These are phyloP conservation scores for Megaceryle alcyon DNA, from an alignment of 2,797 vertebrate genomes.

Conservation along the genomic window DNA sequence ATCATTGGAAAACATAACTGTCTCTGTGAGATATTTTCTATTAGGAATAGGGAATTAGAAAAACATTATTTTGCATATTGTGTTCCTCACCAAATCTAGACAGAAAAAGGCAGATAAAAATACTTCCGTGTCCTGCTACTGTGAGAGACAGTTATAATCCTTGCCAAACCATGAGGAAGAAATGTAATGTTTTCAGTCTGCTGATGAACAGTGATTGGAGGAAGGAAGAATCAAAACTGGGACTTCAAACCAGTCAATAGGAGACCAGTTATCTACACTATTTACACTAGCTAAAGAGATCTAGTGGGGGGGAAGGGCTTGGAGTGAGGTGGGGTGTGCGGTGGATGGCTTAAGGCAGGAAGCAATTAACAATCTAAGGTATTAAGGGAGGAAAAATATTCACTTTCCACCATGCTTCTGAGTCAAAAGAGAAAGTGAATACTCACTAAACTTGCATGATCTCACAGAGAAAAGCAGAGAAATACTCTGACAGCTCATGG, in stretches of 20 bases:
- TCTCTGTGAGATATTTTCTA: neutral
- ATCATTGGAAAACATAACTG: neutral
- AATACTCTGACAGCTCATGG: neutral
- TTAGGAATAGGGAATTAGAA: neutral
- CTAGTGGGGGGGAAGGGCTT: too few species aligned
- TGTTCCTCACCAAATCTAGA: neutral
- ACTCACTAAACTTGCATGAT: rapidly evolving
- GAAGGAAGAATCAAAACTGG: neutral
- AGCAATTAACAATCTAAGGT: neutral
- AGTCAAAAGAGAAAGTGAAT: neutral
- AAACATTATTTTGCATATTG: neutral
- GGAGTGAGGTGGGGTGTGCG: too few species aligned
- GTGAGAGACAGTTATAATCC: neutral
- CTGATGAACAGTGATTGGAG: neutral
- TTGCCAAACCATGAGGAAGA: neutral
- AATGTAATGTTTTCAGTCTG: neutral
- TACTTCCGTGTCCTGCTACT: neutral
- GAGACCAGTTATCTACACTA: neutral
- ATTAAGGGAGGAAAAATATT: neutral
- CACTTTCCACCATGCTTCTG: neutral
- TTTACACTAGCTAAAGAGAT: neutral
- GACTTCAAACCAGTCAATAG: neutral
- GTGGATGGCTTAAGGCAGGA: too few species aligned
- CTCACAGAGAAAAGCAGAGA: neutral
- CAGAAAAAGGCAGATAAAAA: neutral